Evolutionary conservation across 2,888 invertebrate genomes (phyloP).

Genomic region (Caenorhabditis becei): DNA sequence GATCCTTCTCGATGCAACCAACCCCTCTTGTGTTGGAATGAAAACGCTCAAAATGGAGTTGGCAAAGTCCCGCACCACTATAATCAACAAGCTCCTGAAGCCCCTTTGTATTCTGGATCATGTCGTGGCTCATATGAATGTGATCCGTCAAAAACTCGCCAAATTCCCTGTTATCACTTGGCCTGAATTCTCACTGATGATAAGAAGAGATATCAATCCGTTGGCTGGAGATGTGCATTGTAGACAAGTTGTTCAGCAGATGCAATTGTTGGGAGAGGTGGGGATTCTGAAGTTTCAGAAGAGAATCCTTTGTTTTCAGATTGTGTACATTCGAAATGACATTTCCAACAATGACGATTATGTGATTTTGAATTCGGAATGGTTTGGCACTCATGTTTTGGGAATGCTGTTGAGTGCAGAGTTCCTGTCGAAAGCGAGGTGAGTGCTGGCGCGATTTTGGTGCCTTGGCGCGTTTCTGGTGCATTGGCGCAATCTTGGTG

Average conservation of each 20-base stretch:
- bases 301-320: conserved; percentile 82
- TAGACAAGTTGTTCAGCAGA: conserved; percentile 85
- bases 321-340: conserved; percentile 85
- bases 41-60: conserved; percentile 85
- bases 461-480: too few species aligned
- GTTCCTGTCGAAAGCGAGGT: conserved; percentile 83
- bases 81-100: conserved; percentile 84
- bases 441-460: too few species aligned
- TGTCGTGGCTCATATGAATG: conserved; percentile 82
- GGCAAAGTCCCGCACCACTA: conserved; percentile 84
- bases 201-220: conserved; percentile 85
- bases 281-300: neutral
- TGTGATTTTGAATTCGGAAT: conserved; percentile 86
- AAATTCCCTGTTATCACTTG: conserved; percentile 86
- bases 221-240: conserved; percentile 86
- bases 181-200: conserved; percentile 84
- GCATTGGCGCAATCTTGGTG: too few species aligned
- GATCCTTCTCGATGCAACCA: conserved; percentile 86
- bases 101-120: conserved; percentile 86
- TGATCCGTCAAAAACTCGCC: conserved; percentile 84
- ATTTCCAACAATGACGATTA: conserved; percentile 84
- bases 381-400: conserved; percentile 87
- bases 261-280: conserved; percentile 87
- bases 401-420: conserved; percentile 85
- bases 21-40: conserved; percentile 85